phyloP scores from a whole-genome alignment of 2,888 invertebrate genomes.

The Apamea sordens region DNA sequence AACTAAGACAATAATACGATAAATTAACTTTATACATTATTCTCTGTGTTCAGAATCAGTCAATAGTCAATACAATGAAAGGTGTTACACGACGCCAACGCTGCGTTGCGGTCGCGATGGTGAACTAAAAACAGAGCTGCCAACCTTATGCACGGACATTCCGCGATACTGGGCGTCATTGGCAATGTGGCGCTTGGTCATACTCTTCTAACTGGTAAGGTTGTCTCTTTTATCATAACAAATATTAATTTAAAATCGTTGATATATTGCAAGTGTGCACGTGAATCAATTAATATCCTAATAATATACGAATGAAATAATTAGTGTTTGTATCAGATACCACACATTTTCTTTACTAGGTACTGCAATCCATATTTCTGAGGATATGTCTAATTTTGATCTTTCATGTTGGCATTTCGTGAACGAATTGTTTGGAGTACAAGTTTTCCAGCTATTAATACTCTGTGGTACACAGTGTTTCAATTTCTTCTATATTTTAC shows the following conservation, averaged over 20 bases:
- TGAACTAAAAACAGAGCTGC: slow-evolving; percentile 87
- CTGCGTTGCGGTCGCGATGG: slow-evolving; percentile 90
- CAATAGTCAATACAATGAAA: slow-evolving; percentile 94
- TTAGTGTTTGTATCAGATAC: slow-evolving; percentile 1
- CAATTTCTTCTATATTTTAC: slow-evolving; percentile 17
- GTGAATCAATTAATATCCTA: slow-evolving; percentile 34
- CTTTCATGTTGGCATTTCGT: slow-evolving; percentile 70
- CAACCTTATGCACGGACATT: slow-evolving; percentile 84
- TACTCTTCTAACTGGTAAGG: slow-evolving; percentile 77
- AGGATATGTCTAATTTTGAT: slow-evolving; percentile 63
- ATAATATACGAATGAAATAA: slow-evolving; percentile 23
- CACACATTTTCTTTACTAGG: slow-evolving; percentile 28
- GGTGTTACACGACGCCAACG: slow-evolving; percentile 92
- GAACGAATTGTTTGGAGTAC: slow-evolving; percentile 57
- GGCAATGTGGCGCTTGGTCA: slow-evolving; percentile 85
- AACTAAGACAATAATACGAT: slow-evolving; percentile 89
- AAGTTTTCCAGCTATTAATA: slow-evolving; percentile 54
- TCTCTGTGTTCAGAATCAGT: slow-evolving; percentile 91
- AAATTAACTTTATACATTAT: slow-evolving; percentile 92
- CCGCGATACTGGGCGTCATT: slow-evolving; percentile 87
- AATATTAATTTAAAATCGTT: slow-evolving; percentile 47
- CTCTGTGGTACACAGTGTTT: slow-evolving; percentile 49
- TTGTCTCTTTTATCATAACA: slow-evolving; percentile 73
- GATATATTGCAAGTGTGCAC: slow-evolving; percentile 27
- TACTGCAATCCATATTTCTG: slow-evolving; percentile 49